Base-by-base conservation (phyloP, 1,140 invertebrate genomes). In the Galleria mellonella region DNA sequence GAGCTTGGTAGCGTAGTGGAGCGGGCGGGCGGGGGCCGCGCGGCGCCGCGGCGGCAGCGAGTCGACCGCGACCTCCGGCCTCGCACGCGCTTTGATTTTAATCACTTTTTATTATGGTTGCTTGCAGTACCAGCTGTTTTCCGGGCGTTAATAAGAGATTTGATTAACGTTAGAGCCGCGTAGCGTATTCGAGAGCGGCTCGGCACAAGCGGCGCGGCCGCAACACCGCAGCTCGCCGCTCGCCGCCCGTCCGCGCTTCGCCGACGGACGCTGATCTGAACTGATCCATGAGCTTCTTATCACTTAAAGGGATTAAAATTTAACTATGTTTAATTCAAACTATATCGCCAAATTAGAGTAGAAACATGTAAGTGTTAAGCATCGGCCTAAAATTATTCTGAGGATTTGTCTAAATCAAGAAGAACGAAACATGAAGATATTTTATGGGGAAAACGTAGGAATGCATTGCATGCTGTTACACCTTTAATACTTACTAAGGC, bases 121-220 rank as follows among this genome's bases (percentile, higher is more conserved):
- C 76, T 93, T 92, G 63, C 91, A 93, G 92, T 92, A 91, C 84
- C 91, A 92, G 86, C 88, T 93, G 84, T 92, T 92, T 88, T 89
- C 89, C 77, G 90, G 90, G 79, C 88, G 90, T 83, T 88, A 89
- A 56, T 90, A 91, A 89, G 74, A 55, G 15, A 57, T 64, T 64
- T 56, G 40, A 56, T 73, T 67, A 71, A 62, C 63, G 59, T 64
- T 72, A 72, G 56, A 58, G 58, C 64, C 65, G 65, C 66, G 66
- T 67, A 64, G 60, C 61, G 57, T 66, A 57, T 40, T 41, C 51
- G 54, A 53, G 47, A 38, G 47, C 52, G 55, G 51, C 28, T 47
- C 28, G 43, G 39, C 47, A 47, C 42, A 44, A 41, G 38, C 47
- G 53, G 43, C 23, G 43, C 56, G 13, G 4, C 23, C 38, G 38